These are phyloP conservation scores for Acleris literana DNA, from an alignment of 2,888 invertebrate genomes.

Conservation along the genomic window DNA sequence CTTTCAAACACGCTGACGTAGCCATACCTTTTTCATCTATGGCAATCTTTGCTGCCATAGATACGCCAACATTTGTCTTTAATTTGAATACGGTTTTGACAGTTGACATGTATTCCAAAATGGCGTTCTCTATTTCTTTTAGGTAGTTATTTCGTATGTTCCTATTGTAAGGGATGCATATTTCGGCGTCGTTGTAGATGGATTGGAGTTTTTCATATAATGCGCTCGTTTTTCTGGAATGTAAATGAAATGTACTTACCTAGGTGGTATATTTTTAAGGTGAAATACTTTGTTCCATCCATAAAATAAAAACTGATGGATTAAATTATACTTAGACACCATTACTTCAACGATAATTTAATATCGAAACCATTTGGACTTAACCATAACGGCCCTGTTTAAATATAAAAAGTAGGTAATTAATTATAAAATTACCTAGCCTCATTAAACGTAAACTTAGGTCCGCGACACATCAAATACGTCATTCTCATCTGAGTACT, in stretches of 20 bases:
- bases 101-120: conserved; percentile 53
- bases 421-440: conserved; percentile 67
- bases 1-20: conserved; percentile 77
- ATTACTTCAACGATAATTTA: too few relatives aligned
- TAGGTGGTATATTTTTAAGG: neutral
- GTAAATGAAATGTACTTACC: conserved; percentile 4
- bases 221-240: conserved; percentile 69
- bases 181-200: conserved; percentile 83
- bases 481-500: conserved; percentile 77
- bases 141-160: conserved; percentile 46
- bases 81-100: conserved; percentile 43
- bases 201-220: conserved; percentile 80
- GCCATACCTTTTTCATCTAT: conserved; percentile 15
- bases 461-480: conserved; percentile 85
- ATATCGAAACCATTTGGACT: too few relatives aligned
- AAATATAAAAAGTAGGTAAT: too few relatives aligned
- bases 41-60: conserved; percentile 42
- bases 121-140: conserved; percentile 56
- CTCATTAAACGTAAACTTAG: conserved; percentile 81
- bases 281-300: neutral
- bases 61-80: conserved; percentile 39
- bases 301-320: too few relatives aligned
- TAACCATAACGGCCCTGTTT: too few relatives aligned
- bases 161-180: conserved; percentile 74
- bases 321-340: too few relatives aligned